A percentile compares a stretch with the other conserved stretches of the same genome.
Conservation (phyloP, 2,888 invertebrate genomes). For the Pammene aurita region DNA sequence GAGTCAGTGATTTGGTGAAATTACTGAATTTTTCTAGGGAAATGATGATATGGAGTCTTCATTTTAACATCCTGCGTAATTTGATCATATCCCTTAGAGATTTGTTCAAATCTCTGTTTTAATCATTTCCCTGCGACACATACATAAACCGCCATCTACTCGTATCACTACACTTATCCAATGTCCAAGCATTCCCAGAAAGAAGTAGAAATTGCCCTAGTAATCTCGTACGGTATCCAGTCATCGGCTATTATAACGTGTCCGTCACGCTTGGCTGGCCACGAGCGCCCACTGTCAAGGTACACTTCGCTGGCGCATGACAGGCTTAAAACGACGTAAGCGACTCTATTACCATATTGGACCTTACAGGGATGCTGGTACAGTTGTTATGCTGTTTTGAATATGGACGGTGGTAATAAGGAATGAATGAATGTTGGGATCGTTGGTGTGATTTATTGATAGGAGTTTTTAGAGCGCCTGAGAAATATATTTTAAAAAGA, state of each 20-base stretch:
- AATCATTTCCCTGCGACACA: no score
- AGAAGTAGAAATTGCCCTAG: conserved; percentile 29
- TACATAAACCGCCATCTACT: no score
- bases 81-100: no score
- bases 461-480: not conserved
- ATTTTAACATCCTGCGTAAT: no score
- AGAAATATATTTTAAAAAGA: no score
- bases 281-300: conserved; percentile 52
- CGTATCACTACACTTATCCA: not conserved
- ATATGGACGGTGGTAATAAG: conserved; percentile 18
- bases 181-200: conserved; percentile 25
- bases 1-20: no score
- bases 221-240: conserved; percentile 36
- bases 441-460: not conserved
- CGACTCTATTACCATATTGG: not conserved
- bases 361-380: not conserved
- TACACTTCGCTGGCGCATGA: conserved; percentile 39
- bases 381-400: conserved; percentile 5
- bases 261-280: conserved; percentile 43
- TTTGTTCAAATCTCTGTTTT: no score
- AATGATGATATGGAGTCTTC: no score
- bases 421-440: conserved; percentile 7
- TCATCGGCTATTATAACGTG: conserved; percentile 41
- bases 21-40: no score
- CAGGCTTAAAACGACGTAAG: conserved; percentile 1